Percentiles rank a stretch among this genome's conserved stretches.
Conservation (phyloP, 2,113 vertebrate genomes). For the Picathartes gymnocephalus region DNA sequence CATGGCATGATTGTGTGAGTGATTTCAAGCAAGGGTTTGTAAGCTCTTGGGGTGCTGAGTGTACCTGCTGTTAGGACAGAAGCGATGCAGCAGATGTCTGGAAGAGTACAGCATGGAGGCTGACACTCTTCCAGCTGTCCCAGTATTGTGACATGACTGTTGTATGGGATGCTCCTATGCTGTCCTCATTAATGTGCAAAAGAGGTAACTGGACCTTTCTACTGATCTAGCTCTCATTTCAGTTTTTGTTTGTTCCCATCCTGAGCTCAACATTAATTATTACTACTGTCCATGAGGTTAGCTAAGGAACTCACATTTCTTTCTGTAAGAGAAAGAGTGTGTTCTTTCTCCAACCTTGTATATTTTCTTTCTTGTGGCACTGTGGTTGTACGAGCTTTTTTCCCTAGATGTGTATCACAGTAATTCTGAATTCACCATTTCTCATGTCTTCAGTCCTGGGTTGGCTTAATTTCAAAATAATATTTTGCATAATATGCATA, state of each 20-base stretch:
- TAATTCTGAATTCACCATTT: not conserved
- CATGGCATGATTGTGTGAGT: not conserved
- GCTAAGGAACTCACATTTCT: not conserved
- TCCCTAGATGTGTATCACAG: not conserved
- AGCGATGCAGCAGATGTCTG: not conserved
- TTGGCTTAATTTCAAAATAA: not conserved
- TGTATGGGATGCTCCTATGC: not conserved
- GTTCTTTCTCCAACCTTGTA: not conserved
- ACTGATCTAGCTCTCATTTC: not conserved
- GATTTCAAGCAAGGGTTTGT: not conserved
- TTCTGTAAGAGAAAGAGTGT: not conserved
- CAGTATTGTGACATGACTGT: not conserved
- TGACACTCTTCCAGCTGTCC: not conserved
- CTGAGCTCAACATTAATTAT: not conserved
- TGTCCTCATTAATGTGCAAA: not conserved
- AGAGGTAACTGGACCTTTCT: not conserved
- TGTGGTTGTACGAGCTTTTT: not conserved
- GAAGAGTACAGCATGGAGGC: not conserved
- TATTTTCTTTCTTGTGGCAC: not conserved
- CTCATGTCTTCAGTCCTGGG: not conserved
- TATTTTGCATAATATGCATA: not conserved
- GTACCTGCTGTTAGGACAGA: not conserved
- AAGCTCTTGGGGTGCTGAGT: not conserved
- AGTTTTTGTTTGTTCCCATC: not conserved
- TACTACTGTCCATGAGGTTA: not conserved